Evolutionary conservation across 2,113 vertebrate genomes (phyloP), one percentile per base, ranked within the genome.

Genomic region (Tylochromis polylepis): DNA sequence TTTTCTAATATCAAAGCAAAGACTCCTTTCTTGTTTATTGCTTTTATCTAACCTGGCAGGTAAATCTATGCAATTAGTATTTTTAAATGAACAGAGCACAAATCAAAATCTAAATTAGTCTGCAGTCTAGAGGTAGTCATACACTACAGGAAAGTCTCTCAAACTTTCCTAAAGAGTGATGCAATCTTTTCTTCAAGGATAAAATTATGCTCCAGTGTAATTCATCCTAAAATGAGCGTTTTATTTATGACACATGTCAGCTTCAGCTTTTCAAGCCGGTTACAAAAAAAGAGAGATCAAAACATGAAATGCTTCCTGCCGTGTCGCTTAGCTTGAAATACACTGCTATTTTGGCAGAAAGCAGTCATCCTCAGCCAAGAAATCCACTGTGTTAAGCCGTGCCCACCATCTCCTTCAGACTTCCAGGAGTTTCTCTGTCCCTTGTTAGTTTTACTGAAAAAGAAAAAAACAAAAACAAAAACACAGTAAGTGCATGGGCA

Each of bases 291-390:
- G 22, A 84, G 36, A 89, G 67, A 87, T 90, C 51, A 83, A 65
- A 90, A 89, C 81, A 85, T 53, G 53, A 81, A 85, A 89, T 79
- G 43, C 31, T 82, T 91, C 83, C 87, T 72, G 85, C 43, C 53
- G 85, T 29, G 58, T 87, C 77, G 49, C 81, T 82, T 60, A 78
- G 86, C 88, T 87, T 70, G 56, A 86, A 92, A 88, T 88, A 72
- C 83, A 80, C 70, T 5, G 77, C 29, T 82, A 18, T 85, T 90
- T 90, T 93, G 85, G 91, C 88, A 89, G 78, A 58, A 88, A 38
- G 41, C 27, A 43, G 46, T 78, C 31, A 82, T 86, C 65, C 56
- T 85, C 36, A 11, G 89, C 87, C 88, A 93, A 89, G 82, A 92
- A 91, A 81, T 86, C 34, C 16, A n/a, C 56, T 53, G 79, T 78